Evolutionary conservation across 2,888 invertebrate genomes (phyloP), one percentile per base, ranked within the genome.

Genomic region (Silvanus unidentatus): DNA sequence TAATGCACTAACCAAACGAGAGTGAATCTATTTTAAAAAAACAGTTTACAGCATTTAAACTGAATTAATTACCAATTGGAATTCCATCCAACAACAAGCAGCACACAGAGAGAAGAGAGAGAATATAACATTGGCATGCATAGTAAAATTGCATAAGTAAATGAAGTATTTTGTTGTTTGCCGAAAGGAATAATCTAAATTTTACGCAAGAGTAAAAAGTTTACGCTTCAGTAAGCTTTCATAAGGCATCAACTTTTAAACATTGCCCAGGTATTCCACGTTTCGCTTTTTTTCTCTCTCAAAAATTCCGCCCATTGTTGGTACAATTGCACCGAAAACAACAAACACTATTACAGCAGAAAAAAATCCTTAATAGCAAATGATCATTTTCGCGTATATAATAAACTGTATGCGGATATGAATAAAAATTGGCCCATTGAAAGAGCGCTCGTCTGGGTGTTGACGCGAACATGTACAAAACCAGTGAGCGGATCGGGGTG

Each of bases 341-440:
- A 15, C 13, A 37, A 37, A 37, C n/a, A n/a, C n/a, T n/a, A n/a
- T n/a, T n/a, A n/a, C n/a, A n/a, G 15, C 15, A 37, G 15, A 40
- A 38, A 37, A 46, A 42, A 49, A 45, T 49, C 54, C 52, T 55
- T 52, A 56, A 56, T 54, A 53, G 49, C 51, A 56, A 56, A 57
- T 57, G 54, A 58, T 58, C 57, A 53, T 57, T 54, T 22, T n/a
- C n/a, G n/a, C 52, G 55, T 53, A 53, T 47, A 49, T 58, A 58
- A 58, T 54, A 54, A 55, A 58, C 55, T 50, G 55, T 53, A 49
- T 42, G 44, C 52, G 55, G 55, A 57, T 54, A 55, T 57, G 57
- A 55, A 58, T 57, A 55, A 57, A 56, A 58, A 58, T 57, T 52
- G 54, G 50, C 47, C 53, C 50, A 54, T 55, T 54, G 48, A 53